Evolutionary conservation across 2,113 vertebrate species (phyloP).

Genomic region (Salvelinus fontinalis): DNA sequence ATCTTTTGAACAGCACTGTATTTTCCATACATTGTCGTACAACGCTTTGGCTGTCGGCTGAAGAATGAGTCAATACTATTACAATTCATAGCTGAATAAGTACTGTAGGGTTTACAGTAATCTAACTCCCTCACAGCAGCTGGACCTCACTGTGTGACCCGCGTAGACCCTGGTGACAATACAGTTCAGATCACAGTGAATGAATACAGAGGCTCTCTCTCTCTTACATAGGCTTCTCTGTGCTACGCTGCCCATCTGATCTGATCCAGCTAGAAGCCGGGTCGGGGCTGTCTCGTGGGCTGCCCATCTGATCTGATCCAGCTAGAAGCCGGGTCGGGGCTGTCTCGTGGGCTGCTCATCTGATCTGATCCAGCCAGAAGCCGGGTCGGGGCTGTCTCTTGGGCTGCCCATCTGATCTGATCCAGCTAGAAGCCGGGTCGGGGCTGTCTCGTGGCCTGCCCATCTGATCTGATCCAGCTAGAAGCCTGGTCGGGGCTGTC

Average conservation of each 20-base stretch:
- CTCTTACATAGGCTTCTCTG: conserved; percentile 13
- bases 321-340: no score
- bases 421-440: no score
- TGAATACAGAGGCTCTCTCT: conserved; percentile 19
- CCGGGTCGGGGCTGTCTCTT: no score
- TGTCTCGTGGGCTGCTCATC: no score
- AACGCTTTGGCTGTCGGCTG: not conserved
- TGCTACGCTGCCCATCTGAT: conserved; percentile 17
- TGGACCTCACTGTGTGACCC: not conserved
- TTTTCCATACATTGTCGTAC: not conserved
- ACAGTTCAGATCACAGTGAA: conserved; percentile 19
- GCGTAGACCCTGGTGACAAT: not conserved
- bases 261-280: conserved; percentile 44
- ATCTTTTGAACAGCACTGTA: not conserved
- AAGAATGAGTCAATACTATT: not conserved
- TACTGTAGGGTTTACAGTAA: not conserved
- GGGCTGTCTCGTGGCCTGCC: no score
- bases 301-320: no score
- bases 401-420: no score
- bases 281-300: no score
- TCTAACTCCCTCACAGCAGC: not conserved
- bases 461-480: no score
- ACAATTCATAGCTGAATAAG: conserved; percentile 1
- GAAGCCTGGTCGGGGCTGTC: no score
- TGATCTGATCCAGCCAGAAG: no score